These are phyloP conservation scores for Mayetiola destructor DNA, from an alignment of 2,888 invertebrate genomes.

Conservation along the genomic window DNA sequence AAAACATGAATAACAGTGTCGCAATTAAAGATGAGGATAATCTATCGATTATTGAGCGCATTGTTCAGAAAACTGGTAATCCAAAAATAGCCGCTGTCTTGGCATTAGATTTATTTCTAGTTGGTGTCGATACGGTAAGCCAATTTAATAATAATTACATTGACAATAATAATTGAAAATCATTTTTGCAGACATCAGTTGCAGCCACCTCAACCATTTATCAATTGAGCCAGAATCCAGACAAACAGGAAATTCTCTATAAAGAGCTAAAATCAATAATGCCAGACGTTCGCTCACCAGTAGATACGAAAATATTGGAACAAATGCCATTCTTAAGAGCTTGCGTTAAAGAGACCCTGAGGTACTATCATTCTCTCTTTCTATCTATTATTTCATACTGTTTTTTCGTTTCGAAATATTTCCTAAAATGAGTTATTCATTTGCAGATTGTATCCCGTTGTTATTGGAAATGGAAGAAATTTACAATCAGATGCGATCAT, in stretches of 20 bases:
- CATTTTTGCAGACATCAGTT: constrained; percentile 47
- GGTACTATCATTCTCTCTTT: constrained; percentile 35
- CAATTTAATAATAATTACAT: constrained; percentile 17
- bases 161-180: background rate
- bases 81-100: constrained; percentile 52
- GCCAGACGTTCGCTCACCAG: constrained; percentile 38
- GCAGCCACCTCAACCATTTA: constrained; percentile 61
- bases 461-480: constrained; percentile 64
- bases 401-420: background rate
- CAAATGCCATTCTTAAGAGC: constrained; percentile 56
- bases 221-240: constrained; percentile 54
- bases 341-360: constrained; percentile 61
- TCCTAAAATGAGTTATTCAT: constrained; percentile 16
- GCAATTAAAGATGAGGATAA: constrained; percentile 33
- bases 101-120: constrained; percentile 60
- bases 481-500: constrained; percentile 59
- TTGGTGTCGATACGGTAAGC: constrained; percentile 61
- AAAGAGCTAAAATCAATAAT: constrained; percentile 45
- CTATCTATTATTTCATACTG: background rate
- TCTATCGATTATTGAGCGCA: constrained; percentile 43
- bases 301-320: constrained; percentile 46
- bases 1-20: constrained; percentile 31
- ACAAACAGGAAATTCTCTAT: constrained; percentile 49
- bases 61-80: constrained; percentile 41
- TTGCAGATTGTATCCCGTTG: constrained; percentile 64